Evolutionary conservation across 2,113 vertebrate genomes (phyloP).

Genomic region (Sinocyclocheilus anophthalmus): DNA sequence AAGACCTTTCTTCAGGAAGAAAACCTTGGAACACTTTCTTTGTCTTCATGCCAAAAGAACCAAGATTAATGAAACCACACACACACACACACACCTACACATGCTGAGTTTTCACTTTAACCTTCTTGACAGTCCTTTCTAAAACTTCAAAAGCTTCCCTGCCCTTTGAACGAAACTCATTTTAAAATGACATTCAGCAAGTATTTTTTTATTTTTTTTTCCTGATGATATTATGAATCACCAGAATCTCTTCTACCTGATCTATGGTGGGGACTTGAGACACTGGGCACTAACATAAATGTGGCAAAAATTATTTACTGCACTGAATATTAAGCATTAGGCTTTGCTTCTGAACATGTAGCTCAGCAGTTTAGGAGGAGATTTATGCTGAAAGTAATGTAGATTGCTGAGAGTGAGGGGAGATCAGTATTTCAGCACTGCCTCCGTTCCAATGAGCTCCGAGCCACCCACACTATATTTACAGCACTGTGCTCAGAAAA

Average conservation of each 20-base stretch:
- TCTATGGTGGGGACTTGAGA: neutral
- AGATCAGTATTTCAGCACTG: conserved; percentile 50
- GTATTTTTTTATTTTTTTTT: neutral
- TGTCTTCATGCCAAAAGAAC: conserved; percentile 2
- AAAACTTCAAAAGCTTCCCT: neutral
- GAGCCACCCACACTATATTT: conserved; percentile 28
- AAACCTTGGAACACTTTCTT: neutral
- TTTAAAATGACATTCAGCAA: conserved; percentile 16
- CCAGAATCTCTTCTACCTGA: neutral
- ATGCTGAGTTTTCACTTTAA: neutral
- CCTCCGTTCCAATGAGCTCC: neutral
- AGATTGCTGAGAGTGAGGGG: conserved; percentile 37
- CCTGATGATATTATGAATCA: neutral
- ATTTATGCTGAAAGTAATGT: conserved; percentile 60
- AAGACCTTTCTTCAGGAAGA: conserved; percentile 11
- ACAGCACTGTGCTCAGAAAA: neutral
- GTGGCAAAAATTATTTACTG: conserved; percentile 53
- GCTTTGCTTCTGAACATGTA: conserved; percentile 37
- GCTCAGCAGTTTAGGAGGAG: conserved; percentile 64
- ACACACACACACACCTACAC: neutral
- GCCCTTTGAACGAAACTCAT: neutral
- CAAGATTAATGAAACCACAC: conserved; percentile 17
- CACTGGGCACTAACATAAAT: conserved; percentile 36
- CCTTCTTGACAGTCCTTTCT: neutral
- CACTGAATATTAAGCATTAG: conserved; percentile 61